Evolutionary conservation across 2,113 vertebrate genomes (phyloP).

Genomic region (Colossoma macropomum): DNA sequence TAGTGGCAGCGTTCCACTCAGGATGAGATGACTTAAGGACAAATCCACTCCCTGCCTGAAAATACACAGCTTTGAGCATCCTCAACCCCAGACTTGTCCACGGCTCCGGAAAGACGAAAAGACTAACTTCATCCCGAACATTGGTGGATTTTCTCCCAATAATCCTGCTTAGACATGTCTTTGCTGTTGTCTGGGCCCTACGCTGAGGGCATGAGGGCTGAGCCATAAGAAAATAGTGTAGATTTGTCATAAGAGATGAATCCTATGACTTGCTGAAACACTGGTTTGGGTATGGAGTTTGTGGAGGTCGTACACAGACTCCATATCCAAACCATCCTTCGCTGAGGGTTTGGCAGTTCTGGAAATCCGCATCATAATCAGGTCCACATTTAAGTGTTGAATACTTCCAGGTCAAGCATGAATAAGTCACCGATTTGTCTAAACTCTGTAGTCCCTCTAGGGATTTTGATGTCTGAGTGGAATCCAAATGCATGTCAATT

Average conservation of each 20-base stretch:
- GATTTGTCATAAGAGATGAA: not conserved
- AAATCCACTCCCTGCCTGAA: constrained; percentile 37
- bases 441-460: not conserved
- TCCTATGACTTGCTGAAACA: not conserved
- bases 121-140: constrained; percentile 10
- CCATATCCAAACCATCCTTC: too few species aligned
- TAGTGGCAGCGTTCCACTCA: constrained; percentile 1
- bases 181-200: constrained; percentile 2
- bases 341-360: not conserved
- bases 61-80: constrained; percentile 51
- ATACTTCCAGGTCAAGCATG: not conserved
- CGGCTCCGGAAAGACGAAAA: constrained; percentile 16
- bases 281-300: not conserved
- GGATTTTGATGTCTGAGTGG: not conserved
- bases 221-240: not conserved
- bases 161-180: constrained; percentile 28
- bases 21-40: not conserved
- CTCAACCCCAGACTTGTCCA: constrained; percentile 8
- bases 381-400: not conserved
- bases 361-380: not conserved
- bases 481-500: not conserved
- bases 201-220: constrained; percentile 42
- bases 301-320: not conserved
- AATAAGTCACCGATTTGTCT: constrained; percentile 6
- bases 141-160: constrained; percentile 18